Evolutionary conservation across 2,888 invertebrate species (phyloP).

Genomic region (Ophion obscuratus): DNA sequence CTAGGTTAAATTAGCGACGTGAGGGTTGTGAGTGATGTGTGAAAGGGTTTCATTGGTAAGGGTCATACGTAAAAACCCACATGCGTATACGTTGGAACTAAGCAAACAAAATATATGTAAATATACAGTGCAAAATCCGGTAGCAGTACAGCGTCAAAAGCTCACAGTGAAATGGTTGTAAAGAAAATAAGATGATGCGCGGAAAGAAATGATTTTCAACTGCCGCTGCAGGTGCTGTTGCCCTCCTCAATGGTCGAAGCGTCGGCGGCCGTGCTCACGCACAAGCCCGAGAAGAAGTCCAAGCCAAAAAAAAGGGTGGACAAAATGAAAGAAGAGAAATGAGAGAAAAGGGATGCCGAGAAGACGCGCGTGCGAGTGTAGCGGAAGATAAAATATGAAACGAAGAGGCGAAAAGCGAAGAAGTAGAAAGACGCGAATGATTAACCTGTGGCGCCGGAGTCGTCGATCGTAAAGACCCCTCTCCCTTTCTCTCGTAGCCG

Average conservation of each 20-base stretch:
- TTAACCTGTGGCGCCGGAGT: constrained; percentile 78
- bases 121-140: constrained; percentile 21
- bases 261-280: constrained; percentile 48
- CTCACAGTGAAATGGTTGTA: constrained; percentile 22
- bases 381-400: constrained; percentile 41
- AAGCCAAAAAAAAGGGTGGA: constrained; percentile 29
- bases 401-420: constrained; percentile 60
- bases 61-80: too few species aligned
- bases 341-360: constrained; percentile 52
- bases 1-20: too few species aligned
- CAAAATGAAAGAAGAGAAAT: constrained; percentile 22
- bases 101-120: not conserved
- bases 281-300: constrained; percentile 33
- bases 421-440: constrained; percentile 73
- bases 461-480: constrained; percentile 76
- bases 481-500: constrained; percentile 18
- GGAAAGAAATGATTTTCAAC: constrained; percentile 52
- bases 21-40: too few species aligned
- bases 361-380: constrained; percentile 49
- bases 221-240: constrained; percentile 38
- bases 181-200: constrained; percentile 62
- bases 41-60: too few species aligned
- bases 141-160: constrained; percentile 49
- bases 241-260: constrained; percentile 15
- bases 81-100: too few species aligned